Percentiles rank a stretch among this genome's conserved stretches.
phyloP scores from a whole-genome alignment of 2,888 invertebrate species.

The Oligia strigilis region DNA sequence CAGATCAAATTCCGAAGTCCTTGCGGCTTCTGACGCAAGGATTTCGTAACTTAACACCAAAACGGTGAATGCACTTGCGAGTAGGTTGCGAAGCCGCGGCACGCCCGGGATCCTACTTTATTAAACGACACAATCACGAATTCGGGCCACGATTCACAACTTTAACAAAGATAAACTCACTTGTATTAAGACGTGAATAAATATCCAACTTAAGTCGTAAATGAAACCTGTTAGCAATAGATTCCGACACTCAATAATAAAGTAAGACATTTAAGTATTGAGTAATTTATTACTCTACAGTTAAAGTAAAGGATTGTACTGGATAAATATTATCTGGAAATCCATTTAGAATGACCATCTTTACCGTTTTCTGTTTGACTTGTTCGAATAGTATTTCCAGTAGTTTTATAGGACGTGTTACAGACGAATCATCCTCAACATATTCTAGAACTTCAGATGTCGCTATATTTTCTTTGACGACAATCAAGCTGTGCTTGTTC shows the following conservation, averaged over 20 bases:
- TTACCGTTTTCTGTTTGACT: slow-evolving; percentile 93
- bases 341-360: slow-evolving; percentile 93
- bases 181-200: slow-evolving; percentile 70
- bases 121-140: slow-evolving; percentile 86
- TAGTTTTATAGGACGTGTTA: slow-evolving; percentile 94
- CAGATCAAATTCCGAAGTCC: slow-evolving; percentile 69
- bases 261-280: not conserved
- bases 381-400: slow-evolving; percentile 92
- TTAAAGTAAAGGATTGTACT: slow-evolving; percentile 96
- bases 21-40: slow-evolving; percentile 74
- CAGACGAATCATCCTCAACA: slow-evolving; percentile 96
- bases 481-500: slow-evolving; percentile 76
- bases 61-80: slow-evolving; percentile 82
- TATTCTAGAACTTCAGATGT: slow-evolving; percentile 91
- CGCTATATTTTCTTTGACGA: slow-evolving; percentile 94
- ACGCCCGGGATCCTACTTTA: slow-evolving; percentile 80
- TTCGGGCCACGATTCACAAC: slow-evolving; percentile 82
- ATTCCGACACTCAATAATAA: slow-evolving; percentile 40
- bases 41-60: slow-evolving; percentile 79
- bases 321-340: slow-evolving; percentile 97
- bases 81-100: slow-evolving; percentile 74
- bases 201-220: slow-evolving; percentile 57
- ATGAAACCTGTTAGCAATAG: slow-evolving; percentile 58
- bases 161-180: slow-evolving; percentile 80
- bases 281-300: slow-evolving; percentile 58